phyloP scores from a whole-genome alignment of 1,140 invertebrate species.

The Scaptomyza montana region DNA sequence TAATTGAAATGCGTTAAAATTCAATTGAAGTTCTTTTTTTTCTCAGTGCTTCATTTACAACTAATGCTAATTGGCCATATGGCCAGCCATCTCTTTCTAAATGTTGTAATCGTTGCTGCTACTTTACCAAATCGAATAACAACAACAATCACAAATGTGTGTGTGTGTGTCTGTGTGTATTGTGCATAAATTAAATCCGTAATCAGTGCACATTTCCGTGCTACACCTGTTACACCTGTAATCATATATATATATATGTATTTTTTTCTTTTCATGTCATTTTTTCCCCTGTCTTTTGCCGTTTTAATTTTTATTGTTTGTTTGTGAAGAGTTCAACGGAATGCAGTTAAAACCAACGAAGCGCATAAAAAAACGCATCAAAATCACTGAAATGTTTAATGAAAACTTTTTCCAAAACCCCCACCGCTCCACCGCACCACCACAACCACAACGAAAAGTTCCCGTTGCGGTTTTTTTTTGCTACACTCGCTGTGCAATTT shows the following conservation, averaged over 20 bases:
- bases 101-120: constrained; percentile 18
- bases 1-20: constrained; percentile 55
- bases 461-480: constrained; percentile 3
- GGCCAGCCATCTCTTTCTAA: background rate
- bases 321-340: constrained; percentile 34
- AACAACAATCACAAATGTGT: background rate
- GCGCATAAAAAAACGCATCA: constrained; percentile 60
- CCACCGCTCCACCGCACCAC: too few relatives aligned
- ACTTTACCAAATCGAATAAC: constrained; percentile 8
- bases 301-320: constrained; percentile 20
- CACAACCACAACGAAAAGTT: constrained; percentile 8
- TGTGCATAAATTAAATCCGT: constrained; percentile 52
- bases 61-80: constrained; percentile 48
- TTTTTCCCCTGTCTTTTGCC: constrained; percentile 7
- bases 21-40: constrained; percentile 31
- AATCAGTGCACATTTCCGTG: constrained; percentile 60
- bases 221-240: constrained; percentile 44
- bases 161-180: too few relatives aligned
- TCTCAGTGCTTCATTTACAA: constrained; percentile 28
- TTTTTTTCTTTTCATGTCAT: background rate
- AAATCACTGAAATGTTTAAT: constrained; percentile 60
- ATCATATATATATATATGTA: background rate
- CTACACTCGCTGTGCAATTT: background rate
- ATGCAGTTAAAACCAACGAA: constrained; percentile 52
- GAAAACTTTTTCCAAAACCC: constrained; percentile 32